These are phyloP conservation scores for Nephotettix cincticeps DNA, from an alignment of 1,140 invertebrate species.

Conservation along the genomic window DNA sequence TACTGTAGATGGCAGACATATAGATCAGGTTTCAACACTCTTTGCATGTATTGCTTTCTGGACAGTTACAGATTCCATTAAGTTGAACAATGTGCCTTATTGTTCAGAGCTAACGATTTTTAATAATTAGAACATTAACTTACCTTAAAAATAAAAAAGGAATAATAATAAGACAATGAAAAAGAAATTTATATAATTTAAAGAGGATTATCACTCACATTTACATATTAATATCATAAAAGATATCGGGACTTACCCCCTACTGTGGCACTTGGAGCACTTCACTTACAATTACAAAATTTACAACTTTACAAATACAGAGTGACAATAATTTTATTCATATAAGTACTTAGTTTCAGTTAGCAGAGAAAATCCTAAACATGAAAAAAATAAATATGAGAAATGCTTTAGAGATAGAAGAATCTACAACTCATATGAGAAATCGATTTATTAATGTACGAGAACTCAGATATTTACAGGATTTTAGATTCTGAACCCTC, in stretches of 20 bases:
- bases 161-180: neutral
- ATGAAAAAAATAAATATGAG: neutral
- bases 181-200: constrained; percentile 6
- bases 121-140: too few relatives aligned
- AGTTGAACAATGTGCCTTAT: too few relatives aligned
- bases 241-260: neutral
- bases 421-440: neutral
- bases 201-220: neutral
- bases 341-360: neutral
- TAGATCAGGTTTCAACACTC: too few relatives aligned
- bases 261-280: neutral
- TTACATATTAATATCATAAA: neutral
- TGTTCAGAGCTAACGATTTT: too few relatives aligned
- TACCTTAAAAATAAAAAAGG: too few relatives aligned
- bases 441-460: neutral
- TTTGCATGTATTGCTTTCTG: too few relatives aligned
- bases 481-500: neutral
- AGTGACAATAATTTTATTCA: neutral
- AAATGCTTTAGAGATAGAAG: neutral
- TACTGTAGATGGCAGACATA: too few relatives aligned
- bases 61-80: too few relatives aligned
- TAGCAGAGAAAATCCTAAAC: neutral
- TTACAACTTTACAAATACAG: neutral
- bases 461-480: neutral
- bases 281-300: neutral